A percentile compares a stretch with the other conserved stretches of the same genome.
Evolutionary conservation across 2,797 vertebrate genomes (phyloP).

Genomic region (Pteropus rufus): DNA sequence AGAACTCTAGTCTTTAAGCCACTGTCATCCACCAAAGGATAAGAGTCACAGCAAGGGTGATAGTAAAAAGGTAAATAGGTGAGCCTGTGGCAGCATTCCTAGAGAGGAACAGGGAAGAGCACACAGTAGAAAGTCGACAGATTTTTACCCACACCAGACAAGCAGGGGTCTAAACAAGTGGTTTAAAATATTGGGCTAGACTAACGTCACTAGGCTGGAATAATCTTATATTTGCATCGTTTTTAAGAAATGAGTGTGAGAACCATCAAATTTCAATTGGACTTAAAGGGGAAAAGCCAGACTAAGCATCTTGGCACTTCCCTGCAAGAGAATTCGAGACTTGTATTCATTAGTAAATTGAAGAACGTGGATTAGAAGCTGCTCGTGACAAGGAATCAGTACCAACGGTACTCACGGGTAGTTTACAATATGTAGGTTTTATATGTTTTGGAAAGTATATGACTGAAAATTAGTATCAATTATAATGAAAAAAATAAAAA

Average conservation of each 20-base stretch:
- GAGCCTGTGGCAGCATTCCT: not conserved
- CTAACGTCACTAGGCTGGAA: not conserved
- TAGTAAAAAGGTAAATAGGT: not conserved
- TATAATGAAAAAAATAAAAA: not conserved
- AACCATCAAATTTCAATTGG: not conserved
- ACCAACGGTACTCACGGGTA: not conserved
- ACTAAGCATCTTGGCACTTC: not conserved
- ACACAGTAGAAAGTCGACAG: not conserved
- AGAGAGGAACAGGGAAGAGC: not conserved
- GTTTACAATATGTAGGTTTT: not conserved
- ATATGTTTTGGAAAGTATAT: not conserved
- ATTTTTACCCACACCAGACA: not conserved
- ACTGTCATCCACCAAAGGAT: not conserved
- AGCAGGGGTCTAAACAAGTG: not conserved
- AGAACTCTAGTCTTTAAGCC: not conserved
- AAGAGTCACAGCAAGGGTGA: not conserved
- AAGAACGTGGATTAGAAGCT: not conserved
- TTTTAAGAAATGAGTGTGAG: not conserved
- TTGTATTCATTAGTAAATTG: not conserved
- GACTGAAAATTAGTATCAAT: not conserved
- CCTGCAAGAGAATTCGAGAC: not conserved
- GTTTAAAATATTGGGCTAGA: not conserved
- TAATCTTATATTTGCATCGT: not conserved
- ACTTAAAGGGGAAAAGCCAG: not conserved
- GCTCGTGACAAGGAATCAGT: not conserved